Percentiles rank a stretch among this genome's conserved stretches.
Evolutionary conservation across 2,888 invertebrate species (phyloP).

Genomic region (Apantesis nais): DNA sequence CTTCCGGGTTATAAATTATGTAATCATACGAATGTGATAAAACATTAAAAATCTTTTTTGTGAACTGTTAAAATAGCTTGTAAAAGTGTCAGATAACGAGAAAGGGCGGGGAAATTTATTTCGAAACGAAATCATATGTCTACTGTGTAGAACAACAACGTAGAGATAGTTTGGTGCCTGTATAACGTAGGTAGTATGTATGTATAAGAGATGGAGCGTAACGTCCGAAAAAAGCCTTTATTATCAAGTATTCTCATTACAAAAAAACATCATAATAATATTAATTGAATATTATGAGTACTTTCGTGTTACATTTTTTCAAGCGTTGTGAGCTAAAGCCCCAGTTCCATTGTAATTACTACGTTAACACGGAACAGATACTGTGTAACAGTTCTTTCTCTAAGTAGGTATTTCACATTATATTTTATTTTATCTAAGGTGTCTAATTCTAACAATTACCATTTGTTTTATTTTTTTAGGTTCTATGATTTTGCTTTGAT

Average conservation of each 20-base stretch:
- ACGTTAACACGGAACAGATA: conserved; percentile 62
- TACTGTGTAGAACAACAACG: conserved; percentile 84
- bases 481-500: conserved; percentile 85
- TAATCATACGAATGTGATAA: conserved; percentile 43
- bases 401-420: conserved; percentile 79
- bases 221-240: conserved; percentile 25
- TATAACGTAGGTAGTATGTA: conserved; percentile 58
- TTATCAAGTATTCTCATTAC: conserved; percentile 9
- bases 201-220: conserved; percentile 43
- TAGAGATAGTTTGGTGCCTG: conserved; percentile 74
- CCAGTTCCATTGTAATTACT: conserved; percentile 59
- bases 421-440: conserved; percentile 73
- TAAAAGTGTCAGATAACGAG: conserved; percentile 58
- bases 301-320: conserved; percentile 48
- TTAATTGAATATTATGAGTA: conserved; percentile 17
- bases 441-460: conserved; percentile 78
- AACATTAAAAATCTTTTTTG: conserved; percentile 38
- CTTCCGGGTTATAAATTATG: conserved; percentile 29
- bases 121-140: conserved; percentile 84
- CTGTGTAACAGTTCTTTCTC: conserved; percentile 76
- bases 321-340: conserved; percentile 74
- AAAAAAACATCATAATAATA: conserved; percentile 20
- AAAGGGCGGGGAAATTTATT: conserved; percentile 76
- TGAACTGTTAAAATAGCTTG: conserved; percentile 44
- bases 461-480: conserved; percentile 76